Conservation (phyloP, 2,113 vertebrate genomes). For the Xiphias gladius region DNA sequence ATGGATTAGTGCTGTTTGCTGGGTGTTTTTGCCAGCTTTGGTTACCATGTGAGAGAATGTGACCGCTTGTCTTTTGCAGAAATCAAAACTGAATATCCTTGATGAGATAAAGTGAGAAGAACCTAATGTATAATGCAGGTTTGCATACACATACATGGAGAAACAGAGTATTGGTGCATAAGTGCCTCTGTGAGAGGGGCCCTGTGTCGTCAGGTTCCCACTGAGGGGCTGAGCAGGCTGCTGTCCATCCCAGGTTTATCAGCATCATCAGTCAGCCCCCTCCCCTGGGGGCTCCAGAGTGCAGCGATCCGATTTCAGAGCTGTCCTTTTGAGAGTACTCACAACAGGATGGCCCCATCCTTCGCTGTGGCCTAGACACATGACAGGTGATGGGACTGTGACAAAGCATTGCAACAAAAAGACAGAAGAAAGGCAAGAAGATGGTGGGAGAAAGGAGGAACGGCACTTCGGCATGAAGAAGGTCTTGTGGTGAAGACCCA, state of each 20-base stretch:
- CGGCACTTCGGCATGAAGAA: background rate
- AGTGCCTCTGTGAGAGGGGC: constrained; percentile 11
- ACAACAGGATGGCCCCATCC: constrained; percentile 1
- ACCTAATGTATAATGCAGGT: background rate
- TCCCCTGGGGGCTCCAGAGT: background rate
- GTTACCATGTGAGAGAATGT: background rate
- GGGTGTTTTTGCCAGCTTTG: constrained; percentile 5
- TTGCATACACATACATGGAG: background rate
- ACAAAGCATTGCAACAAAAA: constrained; percentile 13
- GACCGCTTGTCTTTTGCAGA: background rate
- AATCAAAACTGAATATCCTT: background rate
- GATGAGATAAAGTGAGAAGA: background rate
- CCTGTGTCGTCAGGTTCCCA: constrained; percentile 34
- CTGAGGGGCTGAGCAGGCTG: constrained; percentile 8
- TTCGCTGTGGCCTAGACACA: constrained; percentile 4
- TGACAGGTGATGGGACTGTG: constrained; percentile 36
- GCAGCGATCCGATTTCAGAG: constrained; percentile 52
- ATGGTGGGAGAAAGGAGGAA: background rate
- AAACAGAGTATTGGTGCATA: background rate
- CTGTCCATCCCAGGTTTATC: constrained; percentile 58
- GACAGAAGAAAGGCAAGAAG: background rate
- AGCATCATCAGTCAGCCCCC: constrained; percentile 32
- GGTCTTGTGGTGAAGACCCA: background rate
- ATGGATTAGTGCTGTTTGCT: constrained; percentile 12
- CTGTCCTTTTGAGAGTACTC: constrained; percentile 2